These are phyloP conservation scores for Tachycineta bicolor DNA, from an alignment of 2,113 vertebrate species.

Conservation along the genomic window DNA sequence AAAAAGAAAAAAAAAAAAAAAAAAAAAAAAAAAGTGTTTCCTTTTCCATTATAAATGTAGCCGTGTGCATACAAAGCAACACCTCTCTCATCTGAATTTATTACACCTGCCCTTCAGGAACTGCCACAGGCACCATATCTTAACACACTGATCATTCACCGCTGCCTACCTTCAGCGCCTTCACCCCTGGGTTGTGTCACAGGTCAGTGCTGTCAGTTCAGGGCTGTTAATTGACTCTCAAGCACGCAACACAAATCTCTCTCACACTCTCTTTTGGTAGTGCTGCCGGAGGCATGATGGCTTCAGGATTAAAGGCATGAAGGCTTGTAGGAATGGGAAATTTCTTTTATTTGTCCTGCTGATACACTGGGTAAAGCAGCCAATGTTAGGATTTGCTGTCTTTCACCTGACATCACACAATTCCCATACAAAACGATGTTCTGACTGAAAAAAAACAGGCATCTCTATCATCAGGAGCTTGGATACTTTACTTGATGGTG, in stretches of 20 bases:
- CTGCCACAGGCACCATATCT: background rate
- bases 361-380: background rate
- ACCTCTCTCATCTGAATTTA: background rate
- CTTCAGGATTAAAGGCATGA: background rate
- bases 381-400: background rate
- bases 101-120: background rate
- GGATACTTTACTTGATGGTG: background rate
- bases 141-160: background rate
- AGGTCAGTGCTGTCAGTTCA: background rate
- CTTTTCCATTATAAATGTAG: background rate
- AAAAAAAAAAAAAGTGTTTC: background rate
- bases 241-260: background rate
- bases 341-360: background rate
- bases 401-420: background rate
- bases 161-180: background rate
- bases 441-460: background rate
- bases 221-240: background rate
- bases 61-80: background rate
- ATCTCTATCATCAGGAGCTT: background rate
- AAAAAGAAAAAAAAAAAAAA: background rate
- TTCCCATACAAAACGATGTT: background rate
- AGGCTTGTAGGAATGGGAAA: background rate
- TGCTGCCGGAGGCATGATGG: background rate
- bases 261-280: background rate
- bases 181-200: background rate